phyloP scores from a whole-genome alignment of 2,888 invertebrate species.

The Lepidocyrtinus sp. region DNA sequence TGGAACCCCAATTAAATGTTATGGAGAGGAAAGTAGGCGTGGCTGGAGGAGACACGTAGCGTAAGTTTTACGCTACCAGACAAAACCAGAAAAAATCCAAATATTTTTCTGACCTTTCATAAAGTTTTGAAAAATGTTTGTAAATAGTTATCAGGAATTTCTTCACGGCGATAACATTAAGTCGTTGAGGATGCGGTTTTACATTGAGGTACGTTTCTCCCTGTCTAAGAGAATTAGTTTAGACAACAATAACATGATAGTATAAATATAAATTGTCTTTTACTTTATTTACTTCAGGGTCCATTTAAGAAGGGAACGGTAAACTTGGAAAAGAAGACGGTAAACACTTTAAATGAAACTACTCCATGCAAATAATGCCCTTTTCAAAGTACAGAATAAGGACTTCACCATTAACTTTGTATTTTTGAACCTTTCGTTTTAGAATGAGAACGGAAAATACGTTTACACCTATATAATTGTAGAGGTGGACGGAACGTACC shows the following conservation, averaged over 20 bases:
- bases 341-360: constrained; percentile 67
- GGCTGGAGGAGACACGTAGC: constrained; percentile 87
- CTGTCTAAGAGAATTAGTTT: too few species aligned
- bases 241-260: too few species aligned
- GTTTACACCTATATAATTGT: constrained; percentile 88
- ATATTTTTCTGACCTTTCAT: not conserved
- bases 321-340: constrained; percentile 82
- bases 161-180: constrained; percentile 83
- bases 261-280: too few species aligned
- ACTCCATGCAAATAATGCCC: not conserved
- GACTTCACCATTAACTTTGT: too few species aligned
- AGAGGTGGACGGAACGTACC: constrained; percentile 84
- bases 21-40: constrained; percentile 88
- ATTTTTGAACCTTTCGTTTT: too few species aligned
- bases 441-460: constrained; percentile 84
- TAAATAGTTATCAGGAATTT: constrained; percentile 74
- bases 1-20: constrained; percentile 91
- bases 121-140: not conserved
- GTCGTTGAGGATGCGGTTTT: constrained; percentile 91
- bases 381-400: too few species aligned
- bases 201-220: constrained; percentile 81
- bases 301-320: constrained; percentile 86
- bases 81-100: too few species aligned
- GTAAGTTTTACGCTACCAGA: constrained; percentile 71
- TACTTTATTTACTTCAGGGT: constrained; percentile 76